phyloP scores from a whole-genome alignment of 2,888 invertebrate species.

The Trisateles emortualis region DNA sequence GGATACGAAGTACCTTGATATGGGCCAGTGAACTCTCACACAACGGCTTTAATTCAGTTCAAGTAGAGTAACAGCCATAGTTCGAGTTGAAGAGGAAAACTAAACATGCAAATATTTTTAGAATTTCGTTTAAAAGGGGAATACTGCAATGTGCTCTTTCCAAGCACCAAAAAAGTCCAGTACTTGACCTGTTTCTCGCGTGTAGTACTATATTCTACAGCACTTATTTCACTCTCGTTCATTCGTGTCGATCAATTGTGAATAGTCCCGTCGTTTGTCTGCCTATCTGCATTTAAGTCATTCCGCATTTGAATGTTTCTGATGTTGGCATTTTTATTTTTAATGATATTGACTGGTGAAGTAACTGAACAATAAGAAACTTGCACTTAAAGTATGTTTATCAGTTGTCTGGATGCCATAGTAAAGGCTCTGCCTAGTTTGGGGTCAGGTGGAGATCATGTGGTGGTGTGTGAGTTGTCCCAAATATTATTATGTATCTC shows the following conservation, averaged over 20 bases:
- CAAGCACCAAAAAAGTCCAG: neutral
- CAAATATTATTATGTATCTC: too few species aligned
- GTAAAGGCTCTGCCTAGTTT: too few species aligned
- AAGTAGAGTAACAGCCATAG: neutral
- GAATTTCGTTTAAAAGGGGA: neutral
- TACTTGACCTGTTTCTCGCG: neutral
- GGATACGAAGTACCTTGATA: neutral
- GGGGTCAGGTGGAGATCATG: too few species aligned
- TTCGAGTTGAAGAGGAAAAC: neutral
- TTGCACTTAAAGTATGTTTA: too few species aligned
- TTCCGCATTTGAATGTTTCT: neutral
- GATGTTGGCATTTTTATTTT: neutral
- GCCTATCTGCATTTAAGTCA: neutral
- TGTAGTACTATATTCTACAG: neutral
- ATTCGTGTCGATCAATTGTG: neutral
- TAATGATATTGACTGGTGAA: neutral
- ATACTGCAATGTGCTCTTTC: neutral
- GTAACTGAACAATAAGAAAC: too few species aligned
- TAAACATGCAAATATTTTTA: neutral
- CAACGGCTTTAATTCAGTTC: neutral
- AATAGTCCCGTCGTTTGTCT: neutral
- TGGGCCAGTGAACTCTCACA: neutral
- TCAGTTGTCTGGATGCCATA: too few species aligned
- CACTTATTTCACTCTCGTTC: neutral
- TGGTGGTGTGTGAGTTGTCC: too few species aligned